Base-by-base conservation (phyloP, 2,797 vertebrate species). In the Picus viridis region DNA sequence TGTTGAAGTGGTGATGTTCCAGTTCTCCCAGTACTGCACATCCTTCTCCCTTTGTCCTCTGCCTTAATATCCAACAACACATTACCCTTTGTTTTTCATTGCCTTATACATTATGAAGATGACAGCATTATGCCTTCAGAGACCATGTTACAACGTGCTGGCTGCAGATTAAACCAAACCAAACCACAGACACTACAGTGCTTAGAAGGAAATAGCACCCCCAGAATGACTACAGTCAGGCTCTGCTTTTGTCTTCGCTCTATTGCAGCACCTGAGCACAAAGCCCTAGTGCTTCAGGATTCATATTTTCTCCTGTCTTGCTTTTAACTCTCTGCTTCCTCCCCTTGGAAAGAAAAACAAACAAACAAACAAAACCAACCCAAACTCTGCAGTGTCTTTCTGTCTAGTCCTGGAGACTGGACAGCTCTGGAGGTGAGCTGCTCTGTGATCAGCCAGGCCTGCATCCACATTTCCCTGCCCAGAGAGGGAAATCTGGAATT, bases 1-100 rank as follows among this genome's bases (percentile, higher is more conserved):
- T 90, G 88, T 63, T 95, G 74, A 69, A 67, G 57, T 81, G 84
- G 27, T 92, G 73, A 86, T 72, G 62, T 85, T 94, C 77, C 79
- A 83, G 78, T 74, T 83, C 64, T 65, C 65, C 72, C 71, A 73
- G 87, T 57, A 90, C 82, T 73, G 74, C n/a, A 9, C 71, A 85
- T 93, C 90, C 68, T 57, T 69, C 77, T 86, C 43, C 30, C 54
- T 93, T 93, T 87, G 75, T 94, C 67, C 79, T 57, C 36, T 71
- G 64, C 57, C 68, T 93, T 82, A 68, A 63, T 78, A 86, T 49
- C 23, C 4, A 89, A 74, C 58, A 85, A 49, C 32, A 24, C 47
- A 71, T 2, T 9, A 63, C 34, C 67, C 85, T 88, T 92, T 89
- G 79, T 65, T 72, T 93, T 80, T 79, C 7, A 2, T 53, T 81